Conservation (phyloP, 2,888 invertebrate genomes). For the Cybosia mesomella region DNA sequence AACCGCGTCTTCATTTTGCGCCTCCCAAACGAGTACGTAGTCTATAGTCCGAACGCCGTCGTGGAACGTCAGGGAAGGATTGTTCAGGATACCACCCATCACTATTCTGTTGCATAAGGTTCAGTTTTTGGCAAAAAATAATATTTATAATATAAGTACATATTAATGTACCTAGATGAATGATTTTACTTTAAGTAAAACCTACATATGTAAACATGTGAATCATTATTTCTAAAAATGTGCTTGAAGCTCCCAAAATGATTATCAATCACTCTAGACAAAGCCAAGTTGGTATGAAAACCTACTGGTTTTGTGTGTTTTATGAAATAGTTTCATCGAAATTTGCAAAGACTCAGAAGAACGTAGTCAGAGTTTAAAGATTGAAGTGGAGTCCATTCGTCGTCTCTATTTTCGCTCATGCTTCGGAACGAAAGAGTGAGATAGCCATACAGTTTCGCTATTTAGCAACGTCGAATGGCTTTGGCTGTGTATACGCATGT, state of each 20-base stretch:
- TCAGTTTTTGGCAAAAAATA: background rate
- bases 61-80: slow-evolving; percentile 89
- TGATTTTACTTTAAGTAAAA: background rate
- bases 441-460: too few relatives aligned
- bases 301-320: too few relatives aligned
- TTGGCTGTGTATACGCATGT: too few relatives aligned
- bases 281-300: too few relatives aligned
- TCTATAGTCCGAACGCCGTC: slow-evolving; percentile 92
- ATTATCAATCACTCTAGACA: background rate
- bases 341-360: too few relatives aligned
- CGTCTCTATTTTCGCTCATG: too few relatives aligned
- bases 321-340: too few relatives aligned
- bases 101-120: slow-evolving; percentile 66
- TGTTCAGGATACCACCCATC: slow-evolving; percentile 76
- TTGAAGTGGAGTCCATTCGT: too few relatives aligned
- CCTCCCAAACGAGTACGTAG: slow-evolving; percentile 93
- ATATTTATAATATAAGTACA: background rate
- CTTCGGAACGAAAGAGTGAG: too few relatives aligned
- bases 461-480: too few relatives aligned
- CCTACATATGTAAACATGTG: background rate
- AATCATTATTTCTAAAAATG: background rate
- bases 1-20: slow-evolving; percentile 82
- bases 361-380: too few relatives aligned
- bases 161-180: background rate
- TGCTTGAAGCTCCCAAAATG: background rate